These are phyloP conservation scores for Semnornis frantzii DNA, from an alignment of 2,113 vertebrate species.

Conservation along the genomic window DNA sequence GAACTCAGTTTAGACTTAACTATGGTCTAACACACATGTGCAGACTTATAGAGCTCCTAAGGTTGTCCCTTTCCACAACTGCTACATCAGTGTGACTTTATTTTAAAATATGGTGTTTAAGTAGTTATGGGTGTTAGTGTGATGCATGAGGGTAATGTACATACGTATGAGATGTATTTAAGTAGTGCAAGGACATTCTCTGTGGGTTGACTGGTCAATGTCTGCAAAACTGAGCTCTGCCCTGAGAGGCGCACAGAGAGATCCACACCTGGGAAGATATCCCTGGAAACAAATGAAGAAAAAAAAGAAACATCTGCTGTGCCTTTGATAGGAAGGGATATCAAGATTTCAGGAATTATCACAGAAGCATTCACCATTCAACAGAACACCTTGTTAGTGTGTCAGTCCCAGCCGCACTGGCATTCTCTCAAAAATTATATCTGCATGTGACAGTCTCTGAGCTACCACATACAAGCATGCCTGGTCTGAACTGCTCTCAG, in stretches of 20 bases:
- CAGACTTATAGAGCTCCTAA: neutral
- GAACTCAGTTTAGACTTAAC: neutral
- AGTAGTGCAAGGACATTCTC: neutral
- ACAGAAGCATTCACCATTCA: neutral
- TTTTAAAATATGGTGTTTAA: neutral
- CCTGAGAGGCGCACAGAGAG: neutral
- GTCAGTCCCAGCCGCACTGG: neutral
- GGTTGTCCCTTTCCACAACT: neutral
- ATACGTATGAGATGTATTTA: neutral
- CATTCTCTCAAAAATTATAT: neutral
- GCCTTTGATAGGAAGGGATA: neutral
- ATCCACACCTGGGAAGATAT: neutral
- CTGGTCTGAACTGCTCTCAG: conserved; percentile 49
- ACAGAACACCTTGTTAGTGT: conserved; percentile 15
- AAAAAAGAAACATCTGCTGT: neutral
- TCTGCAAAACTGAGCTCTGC: neutral
- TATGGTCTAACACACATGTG: accelerated
- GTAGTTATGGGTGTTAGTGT: neutral
- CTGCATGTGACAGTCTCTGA: conserved; percentile 3
- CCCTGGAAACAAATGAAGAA: neutral
- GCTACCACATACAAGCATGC: neutral
- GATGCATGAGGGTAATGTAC: neutral
- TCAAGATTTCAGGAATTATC: neutral
- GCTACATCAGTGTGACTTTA: neutral
- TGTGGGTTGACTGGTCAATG: neutral